Evolutionary conservation across 2,113 vertebrate genomes (phyloP).

Genomic region (Platichthys flesus): DNA sequence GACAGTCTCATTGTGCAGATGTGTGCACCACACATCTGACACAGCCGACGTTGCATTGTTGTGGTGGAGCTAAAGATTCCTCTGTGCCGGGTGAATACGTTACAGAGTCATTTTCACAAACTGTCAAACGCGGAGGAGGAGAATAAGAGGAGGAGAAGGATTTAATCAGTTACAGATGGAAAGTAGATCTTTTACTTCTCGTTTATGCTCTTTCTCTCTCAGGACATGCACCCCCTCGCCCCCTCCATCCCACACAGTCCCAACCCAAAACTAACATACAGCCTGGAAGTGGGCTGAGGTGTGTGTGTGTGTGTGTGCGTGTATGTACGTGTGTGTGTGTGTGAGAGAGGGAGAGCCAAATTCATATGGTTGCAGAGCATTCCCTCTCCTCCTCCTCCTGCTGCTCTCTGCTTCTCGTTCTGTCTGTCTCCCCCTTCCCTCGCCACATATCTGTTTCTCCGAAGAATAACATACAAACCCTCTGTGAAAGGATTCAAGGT

Average conservation of each 20-base stretch:
- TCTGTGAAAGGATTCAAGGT: conserved; percentile 82
- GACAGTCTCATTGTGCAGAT: conserved; percentile 33
- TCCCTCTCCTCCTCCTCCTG: background rate
- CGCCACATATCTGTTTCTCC: conserved; percentile 75
- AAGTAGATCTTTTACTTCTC: conserved; percentile 68
- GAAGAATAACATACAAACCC: conserved; percentile 81
- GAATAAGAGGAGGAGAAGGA: conserved; percentile 42
- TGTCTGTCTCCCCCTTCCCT: conserved; percentile 47
- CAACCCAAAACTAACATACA: conserved; percentile 79
- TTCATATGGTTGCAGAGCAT: conserved; percentile 69
- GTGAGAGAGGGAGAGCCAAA: conserved; percentile 31
- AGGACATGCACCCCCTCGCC: conserved; percentile 53
- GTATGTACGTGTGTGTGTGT: conserved; percentile 15
- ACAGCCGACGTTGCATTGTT: conserved; percentile 41
- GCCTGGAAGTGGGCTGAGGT: conserved; percentile 70
- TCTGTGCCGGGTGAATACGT: conserved; percentile 45
- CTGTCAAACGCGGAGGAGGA: conserved; percentile 63
- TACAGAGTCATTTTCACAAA: conserved; percentile 56
- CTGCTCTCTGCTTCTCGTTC: conserved; percentile 60
- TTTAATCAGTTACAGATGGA: conserved; percentile 78
- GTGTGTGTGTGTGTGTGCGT: conserved; percentile 28
- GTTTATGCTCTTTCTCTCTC: conserved; percentile 53
- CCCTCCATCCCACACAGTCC: conserved; percentile 47
- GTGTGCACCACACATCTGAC: conserved; percentile 32
- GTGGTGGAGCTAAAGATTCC: conserved; percentile 38